Percentiles rank a stretch among this genome's conserved stretches.
phyloP scores from a whole-genome alignment of 2,113 vertebrate genomes.

The Sphaerodactylus townsendi region DNA sequence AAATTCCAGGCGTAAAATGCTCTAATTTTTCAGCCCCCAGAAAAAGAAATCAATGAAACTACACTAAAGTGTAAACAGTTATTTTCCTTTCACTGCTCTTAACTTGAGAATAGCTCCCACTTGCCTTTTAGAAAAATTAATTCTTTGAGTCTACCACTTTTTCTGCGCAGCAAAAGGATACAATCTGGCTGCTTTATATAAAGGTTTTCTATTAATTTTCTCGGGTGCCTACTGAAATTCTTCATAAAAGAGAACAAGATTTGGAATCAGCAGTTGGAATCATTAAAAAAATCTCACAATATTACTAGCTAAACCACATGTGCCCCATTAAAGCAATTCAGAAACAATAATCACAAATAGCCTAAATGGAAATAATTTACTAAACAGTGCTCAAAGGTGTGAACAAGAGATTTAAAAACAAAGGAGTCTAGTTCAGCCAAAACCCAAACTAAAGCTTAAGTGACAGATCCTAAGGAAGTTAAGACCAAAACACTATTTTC shows the following conservation, averaged over 20 bases:
- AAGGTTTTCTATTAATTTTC: neutral
- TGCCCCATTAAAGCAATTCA: neutral
- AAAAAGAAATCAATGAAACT: neutral
- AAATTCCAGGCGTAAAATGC: neutral
- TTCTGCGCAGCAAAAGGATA: neutral
- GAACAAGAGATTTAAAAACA: no score
- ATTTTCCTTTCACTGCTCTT: neutral
- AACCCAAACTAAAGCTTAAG: neutral
- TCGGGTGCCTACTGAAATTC: neutral
- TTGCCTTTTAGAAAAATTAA: slow-evolving; percentile 9
- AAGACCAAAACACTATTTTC: neutral
- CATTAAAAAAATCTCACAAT: neutral
- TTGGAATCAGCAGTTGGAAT: neutral
- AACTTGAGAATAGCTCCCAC: neutral
- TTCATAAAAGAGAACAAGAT: neutral
- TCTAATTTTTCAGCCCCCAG: neutral
- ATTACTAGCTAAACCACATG: neutral
- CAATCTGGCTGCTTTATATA: neutral
- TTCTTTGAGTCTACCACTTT: neutral
- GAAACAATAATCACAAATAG: neutral
- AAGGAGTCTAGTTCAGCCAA: neutral
- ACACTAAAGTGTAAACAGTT: neutral
- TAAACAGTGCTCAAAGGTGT: neutral
- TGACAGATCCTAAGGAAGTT: neutral
- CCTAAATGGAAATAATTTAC: neutral